Percentiles rank a stretch among this genome's conserved stretches.
phyloP scores from a whole-genome alignment of 2,888 invertebrate species.

The Rhyacophila evoluta region DNA sequence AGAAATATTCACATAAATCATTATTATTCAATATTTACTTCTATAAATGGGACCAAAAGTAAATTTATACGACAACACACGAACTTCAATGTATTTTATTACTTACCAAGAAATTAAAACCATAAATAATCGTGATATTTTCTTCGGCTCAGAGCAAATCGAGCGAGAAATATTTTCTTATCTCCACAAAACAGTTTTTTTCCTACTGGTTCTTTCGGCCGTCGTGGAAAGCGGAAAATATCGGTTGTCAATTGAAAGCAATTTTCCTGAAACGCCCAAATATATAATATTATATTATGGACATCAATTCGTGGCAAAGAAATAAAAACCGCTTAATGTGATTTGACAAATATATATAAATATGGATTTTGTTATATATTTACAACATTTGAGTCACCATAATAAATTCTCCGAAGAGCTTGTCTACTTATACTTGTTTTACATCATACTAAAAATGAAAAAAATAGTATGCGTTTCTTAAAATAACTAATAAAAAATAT shows the following conservation, averaged over 20 bases:
- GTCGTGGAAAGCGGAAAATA: background rate
- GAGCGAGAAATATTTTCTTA: constrained; percentile 17
- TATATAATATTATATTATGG: background rate
- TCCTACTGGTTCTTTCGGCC: background rate
- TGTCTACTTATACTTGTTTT: no score
- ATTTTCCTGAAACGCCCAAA: background rate
- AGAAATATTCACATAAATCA: background rate
- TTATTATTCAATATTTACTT: constrained; percentile 1
- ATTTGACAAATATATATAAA: background rate
- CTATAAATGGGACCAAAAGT: background rate
- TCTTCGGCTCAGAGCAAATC: background rate
- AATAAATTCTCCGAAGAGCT: no score
- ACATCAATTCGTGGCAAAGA: background rate
- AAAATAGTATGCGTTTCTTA: no score
- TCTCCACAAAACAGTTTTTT: background rate
- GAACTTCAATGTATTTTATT: constrained; percentile 1
- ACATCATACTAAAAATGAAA: no score
- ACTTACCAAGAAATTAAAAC: background rate
- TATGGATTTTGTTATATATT: no score
- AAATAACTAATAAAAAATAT: no score
- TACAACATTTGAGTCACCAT: no score
- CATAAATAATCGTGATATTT: constrained; percentile 18
- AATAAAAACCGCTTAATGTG: background rate
- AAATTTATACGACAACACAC: background rate
- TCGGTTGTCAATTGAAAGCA: background rate